A percentile compares a stretch with the other conserved stretches of the same genome.
Evolutionary conservation across 2,113 vertebrate genomes (phyloP).

Genomic region (Myotis yumanensis): DNA sequence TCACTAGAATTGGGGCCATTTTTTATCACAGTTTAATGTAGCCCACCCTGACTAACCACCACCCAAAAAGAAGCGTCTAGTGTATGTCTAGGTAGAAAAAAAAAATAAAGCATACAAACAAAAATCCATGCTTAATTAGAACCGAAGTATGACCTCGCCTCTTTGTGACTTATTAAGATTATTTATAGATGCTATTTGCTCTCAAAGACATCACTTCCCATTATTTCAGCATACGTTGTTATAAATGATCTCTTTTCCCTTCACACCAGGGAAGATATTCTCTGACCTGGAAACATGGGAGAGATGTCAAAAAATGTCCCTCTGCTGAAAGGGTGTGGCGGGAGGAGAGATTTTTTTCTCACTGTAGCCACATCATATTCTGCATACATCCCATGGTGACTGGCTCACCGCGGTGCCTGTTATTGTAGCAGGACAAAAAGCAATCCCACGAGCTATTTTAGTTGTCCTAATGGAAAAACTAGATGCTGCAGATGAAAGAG

Average conservation of each 20-base stretch:
- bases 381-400: slow-evolving; percentile 63
- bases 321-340: slow-evolving; percentile 14
- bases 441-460: slow-evolving; percentile 76
- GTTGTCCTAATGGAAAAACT: slow-evolving; percentile 79
- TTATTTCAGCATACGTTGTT: slow-evolving; percentile 60
- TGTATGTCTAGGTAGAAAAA: background rate
- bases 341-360: background rate
- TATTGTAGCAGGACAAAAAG: slow-evolving; percentile 70
- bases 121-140: slow-evolving; percentile 16
- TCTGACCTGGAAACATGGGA: slow-evolving; percentile 59
- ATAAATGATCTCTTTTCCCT: slow-evolving; percentile 50
- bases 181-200: slow-evolving; percentile 60
- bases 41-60: background rate
- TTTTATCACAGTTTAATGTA: slow-evolving; percentile 11
- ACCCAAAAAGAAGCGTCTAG: background rate
- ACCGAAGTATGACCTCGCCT: background rate
- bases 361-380: slow-evolving; percentile 13
- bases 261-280: slow-evolving; percentile 50
- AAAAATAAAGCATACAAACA: background rate
- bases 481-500: slow-evolving; percentile 77
- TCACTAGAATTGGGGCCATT: background rate
- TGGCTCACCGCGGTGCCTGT: slow-evolving; percentile 52
- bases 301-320: slow-evolving; percentile 63
- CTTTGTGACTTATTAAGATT: slow-evolving; percentile 60
- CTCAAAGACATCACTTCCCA: slow-evolving; percentile 59